A percentile compares a stretch with the other conserved stretches of the same genome.
Evolutionary conservation across 23 tunicate species (phyloP).

Genomic region (Diplosoma virens): DNA sequence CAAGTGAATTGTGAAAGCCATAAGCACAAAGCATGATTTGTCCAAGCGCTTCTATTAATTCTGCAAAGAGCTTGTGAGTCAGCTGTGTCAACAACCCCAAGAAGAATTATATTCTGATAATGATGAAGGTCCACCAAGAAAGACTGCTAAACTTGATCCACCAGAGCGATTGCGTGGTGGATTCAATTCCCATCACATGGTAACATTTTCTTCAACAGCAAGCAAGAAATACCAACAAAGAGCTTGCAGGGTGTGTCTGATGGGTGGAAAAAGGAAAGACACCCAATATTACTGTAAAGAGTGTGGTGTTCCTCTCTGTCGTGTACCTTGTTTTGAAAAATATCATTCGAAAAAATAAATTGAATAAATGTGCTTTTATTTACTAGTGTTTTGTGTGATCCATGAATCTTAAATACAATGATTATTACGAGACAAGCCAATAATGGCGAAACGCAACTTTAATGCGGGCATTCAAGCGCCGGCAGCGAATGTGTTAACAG

Average conservation of each 20-base stretch:
- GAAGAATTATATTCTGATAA: neutral
- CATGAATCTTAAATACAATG: neutral
- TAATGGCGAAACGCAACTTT: neutral
- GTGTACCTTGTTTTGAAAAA: neutral
- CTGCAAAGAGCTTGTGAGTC: slow-evolving; percentile 10
- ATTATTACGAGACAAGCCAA: neutral
- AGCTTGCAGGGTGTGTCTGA: no score
- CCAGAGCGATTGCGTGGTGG: neutral
- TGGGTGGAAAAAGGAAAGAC: neutral
- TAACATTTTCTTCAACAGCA: neutral
- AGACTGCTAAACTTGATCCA: neutral
- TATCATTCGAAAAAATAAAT: neutral
- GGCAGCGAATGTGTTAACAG: no score
- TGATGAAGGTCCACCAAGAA: neutral
- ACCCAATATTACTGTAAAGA: slow-evolving; percentile 4
- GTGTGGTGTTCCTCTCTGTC: neutral
- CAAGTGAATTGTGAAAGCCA: neutral
- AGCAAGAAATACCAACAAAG: neutral
- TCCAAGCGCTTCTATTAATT: neutral
- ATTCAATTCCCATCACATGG: neutral
- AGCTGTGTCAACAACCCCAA: neutral
- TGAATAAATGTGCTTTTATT: neutral
- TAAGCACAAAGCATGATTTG: neutral
- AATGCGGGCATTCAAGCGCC: no score
- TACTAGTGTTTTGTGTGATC: neutral